phyloP scores from a whole-genome alignment of 2,113 vertebrate species.

The Erythrocebus patas region DNA sequence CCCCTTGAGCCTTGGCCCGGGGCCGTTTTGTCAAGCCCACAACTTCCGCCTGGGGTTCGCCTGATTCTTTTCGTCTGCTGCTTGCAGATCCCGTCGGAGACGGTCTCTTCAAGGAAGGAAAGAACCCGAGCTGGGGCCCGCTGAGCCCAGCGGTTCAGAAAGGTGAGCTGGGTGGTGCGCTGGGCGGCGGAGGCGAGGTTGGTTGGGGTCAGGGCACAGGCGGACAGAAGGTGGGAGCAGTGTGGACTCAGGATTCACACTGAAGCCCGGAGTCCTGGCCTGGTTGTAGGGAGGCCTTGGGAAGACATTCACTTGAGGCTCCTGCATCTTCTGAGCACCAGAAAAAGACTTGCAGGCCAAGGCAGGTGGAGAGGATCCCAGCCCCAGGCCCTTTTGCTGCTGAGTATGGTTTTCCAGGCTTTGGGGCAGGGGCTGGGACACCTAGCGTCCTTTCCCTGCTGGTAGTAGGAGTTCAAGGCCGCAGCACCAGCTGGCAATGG shows the following conservation, averaged over 20 bases:
- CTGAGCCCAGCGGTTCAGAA: slow-evolving; percentile 95
- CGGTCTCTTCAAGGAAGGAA: slow-evolving; percentile 94
- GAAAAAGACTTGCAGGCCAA: not conserved
- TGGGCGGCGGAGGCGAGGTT: fast-evolving
- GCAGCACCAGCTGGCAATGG: not conserved
- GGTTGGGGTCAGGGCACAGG: not conserved
- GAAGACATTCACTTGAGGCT: not conserved
- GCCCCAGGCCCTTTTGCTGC: not conserved
- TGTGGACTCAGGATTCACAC: not conserved
- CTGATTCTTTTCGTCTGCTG: slow-evolving; percentile 36
- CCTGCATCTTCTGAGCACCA: not conserved
- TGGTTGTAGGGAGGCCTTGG: not conserved
- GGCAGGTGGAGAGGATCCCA: not conserved
- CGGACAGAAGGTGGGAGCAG: not conserved
- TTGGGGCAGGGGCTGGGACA: not conserved
- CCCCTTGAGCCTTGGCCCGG: not conserved
- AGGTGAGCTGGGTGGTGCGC: slow-evolving; percentile 85
- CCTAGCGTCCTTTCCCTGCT: not conserved
- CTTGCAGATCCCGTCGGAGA: slow-evolving; percentile 89
- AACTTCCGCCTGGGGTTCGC: not conserved
- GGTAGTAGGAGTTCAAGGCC: not conserved
- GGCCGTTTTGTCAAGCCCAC: not conserved
- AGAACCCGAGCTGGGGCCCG: slow-evolving; percentile 92
- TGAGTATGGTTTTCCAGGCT: not conserved
- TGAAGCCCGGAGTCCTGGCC: not conserved